These are phyloP conservation scores for Drosophila asahinai DNA, from an alignment of 1,140 invertebrate species.

Conservation along the genomic window DNA sequence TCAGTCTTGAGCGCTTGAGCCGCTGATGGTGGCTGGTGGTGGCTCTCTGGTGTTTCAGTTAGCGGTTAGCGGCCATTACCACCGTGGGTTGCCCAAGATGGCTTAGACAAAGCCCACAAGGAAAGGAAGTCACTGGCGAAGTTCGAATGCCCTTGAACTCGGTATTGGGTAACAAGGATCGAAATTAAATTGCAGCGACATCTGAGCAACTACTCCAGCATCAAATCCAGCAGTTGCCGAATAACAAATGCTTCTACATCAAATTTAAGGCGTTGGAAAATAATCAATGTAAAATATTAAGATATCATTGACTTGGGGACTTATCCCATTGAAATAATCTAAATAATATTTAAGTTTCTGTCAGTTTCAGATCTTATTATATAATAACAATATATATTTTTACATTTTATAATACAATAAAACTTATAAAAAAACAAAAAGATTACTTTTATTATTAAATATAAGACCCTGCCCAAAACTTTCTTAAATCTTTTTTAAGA, in stretches of 20 bases:
- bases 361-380: too few species aligned
- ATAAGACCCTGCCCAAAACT: too few species aligned
- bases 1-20: constrained; percentile 66
- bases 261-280: neutral
- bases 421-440: too few species aligned
- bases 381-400: too few species aligned
- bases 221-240: neutral
- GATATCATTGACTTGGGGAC: too few species aligned
- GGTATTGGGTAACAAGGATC: neutral
- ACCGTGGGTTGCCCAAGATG: constrained; percentile 46
- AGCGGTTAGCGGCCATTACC: constrained; percentile 53
- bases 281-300: neutral
- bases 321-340: too few species aligned
- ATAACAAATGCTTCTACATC: too few species aligned
- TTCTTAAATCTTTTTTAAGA: too few species aligned
- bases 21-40: constrained; percentile 39
- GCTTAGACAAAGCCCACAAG: constrained; percentile 17
- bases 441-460: too few species aligned
- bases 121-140: constrained; percentile 12
- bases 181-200: neutral
- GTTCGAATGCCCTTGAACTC: constrained; percentile 24
- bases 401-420: too few species aligned
- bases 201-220: neutral
- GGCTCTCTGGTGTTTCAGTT: constrained; percentile 27
- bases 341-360: too few species aligned